phyloP scores from a whole-genome alignment of 1,140 invertebrate species.

The Drosophila biarmipes region DNA sequence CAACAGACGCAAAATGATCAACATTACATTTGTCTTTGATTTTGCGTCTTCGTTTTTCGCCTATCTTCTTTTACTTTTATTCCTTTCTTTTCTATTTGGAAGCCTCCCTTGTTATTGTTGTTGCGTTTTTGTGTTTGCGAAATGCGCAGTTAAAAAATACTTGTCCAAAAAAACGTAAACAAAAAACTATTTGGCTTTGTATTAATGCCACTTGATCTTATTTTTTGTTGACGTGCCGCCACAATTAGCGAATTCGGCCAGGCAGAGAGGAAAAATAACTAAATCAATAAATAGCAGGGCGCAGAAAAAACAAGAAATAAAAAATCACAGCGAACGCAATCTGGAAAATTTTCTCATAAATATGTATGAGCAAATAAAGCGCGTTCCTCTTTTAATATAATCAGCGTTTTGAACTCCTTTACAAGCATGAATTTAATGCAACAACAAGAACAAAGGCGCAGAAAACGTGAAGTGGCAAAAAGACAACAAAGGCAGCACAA shows the following conservation, averaged over 20 bases:
- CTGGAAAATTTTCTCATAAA: constrained; percentile 57
- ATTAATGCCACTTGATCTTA: constrained; percentile 4
- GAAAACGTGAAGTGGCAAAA: not conserved
- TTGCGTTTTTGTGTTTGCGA: constrained; percentile 28
- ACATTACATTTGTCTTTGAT: constrained; percentile 53
- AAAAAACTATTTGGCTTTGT: not conserved
- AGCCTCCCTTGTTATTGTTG: constrained; percentile 36
- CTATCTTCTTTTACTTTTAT: constrained; percentile 1
- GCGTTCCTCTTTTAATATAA: constrained; percentile 10
- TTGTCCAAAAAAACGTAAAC: not conserved
- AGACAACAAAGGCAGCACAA: constrained; percentile 14
- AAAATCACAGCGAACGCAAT: not conserved
- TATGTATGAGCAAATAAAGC: constrained; percentile 44
- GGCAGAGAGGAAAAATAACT: not conserved
- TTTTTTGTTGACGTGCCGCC: constrained; percentile 35
- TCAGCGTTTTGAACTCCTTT: constrained; percentile 2
- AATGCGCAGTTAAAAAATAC: constrained; percentile 33
- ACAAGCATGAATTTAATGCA: constrained; percentile 23
- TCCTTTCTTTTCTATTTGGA: constrained; percentile 15
- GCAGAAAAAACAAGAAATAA: constrained; percentile 5
- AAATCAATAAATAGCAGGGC: constrained; percentile 4
- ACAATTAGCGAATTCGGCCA: constrained; percentile 37
- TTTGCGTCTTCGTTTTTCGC: constrained; percentile 34
- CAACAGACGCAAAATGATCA: constrained; percentile 51
- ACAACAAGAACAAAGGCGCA: constrained; percentile 2